Percentiles rank a stretch among this genome's conserved stretches.
Conservation (phyloP, 2,797 vertebrate species). For the Atherinosoma microstoma region DNA sequence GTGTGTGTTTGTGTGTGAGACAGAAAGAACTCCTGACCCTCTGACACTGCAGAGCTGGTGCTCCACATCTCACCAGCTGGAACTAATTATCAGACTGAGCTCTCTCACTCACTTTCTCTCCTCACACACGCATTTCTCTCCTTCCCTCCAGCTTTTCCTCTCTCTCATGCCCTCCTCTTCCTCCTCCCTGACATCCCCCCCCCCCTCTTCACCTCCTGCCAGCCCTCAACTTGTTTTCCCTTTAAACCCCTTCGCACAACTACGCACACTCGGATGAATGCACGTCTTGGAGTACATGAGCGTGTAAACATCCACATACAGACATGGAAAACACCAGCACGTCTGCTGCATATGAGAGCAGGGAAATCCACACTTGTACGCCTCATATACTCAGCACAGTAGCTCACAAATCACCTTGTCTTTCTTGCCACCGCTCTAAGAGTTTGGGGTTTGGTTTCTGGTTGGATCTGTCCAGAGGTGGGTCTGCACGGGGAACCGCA, state of each 20-base stretch:
- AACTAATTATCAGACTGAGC: constrained; percentile 81
- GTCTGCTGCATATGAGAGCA: background rate
- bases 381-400: constrained; percentile 4
- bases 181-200: constrained; percentile 59
- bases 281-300: constrained; percentile 5
- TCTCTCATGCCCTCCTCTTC: constrained; percentile 64
- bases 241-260: constrained; percentile 4
- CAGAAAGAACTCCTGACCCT: constrained; percentile 68
- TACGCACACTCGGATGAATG: constrained; percentile 30
- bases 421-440: constrained; percentile 4
- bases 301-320: constrained; percentile 48
- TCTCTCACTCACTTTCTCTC: constrained; percentile 61
- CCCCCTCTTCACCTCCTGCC: constrained; percentile 51
- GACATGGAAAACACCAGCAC: background rate
- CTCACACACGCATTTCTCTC: constrained; percentile 13
- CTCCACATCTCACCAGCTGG: constrained; percentile 75
- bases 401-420: constrained; percentile 22
- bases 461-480: constrained; percentile 66
- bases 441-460: constrained; percentile 53
- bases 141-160: constrained; percentile 48
- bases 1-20: constrained; percentile 4
- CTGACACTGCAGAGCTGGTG: constrained; percentile 47
- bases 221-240: constrained; percentile 42
- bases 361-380: constrained; percentile 19
- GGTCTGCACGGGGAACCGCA: constrained; percentile 45